These are phyloP conservation scores for Montipora capitata DNA, from an alignment of 92 coral and sea anemone genomes.

Conservation along the genomic window DNA sequence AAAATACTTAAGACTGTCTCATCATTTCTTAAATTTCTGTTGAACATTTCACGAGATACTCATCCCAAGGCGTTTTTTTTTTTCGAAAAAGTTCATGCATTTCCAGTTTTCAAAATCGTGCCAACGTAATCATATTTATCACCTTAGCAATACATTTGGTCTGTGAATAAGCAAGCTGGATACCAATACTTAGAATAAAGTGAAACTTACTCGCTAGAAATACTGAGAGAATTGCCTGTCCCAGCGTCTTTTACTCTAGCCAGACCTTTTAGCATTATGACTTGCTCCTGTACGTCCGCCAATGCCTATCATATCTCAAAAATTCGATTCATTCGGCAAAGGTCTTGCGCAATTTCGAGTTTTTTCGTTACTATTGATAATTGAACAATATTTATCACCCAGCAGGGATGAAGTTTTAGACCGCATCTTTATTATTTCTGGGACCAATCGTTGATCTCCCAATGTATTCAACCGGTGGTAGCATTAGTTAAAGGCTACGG, in stretches of 20 bases:
- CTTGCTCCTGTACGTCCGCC: background rate
- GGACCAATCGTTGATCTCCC: conserved; percentile 6
- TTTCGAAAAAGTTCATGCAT: background rate
- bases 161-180: background rate
- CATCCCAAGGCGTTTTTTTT: background rate
- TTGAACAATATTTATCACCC: conserved; percentile 25
- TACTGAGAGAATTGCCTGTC: background rate
- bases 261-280: background rate
- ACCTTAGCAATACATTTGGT: background rate
- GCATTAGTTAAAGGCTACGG: background rate
- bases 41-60: background rate
- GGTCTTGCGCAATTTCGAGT: conserved; percentile 1
- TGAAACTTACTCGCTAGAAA: background rate
- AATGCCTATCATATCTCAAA: background rate
- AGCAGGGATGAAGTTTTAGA: conserved; percentile 31
- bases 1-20: background rate
- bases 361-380: conserved; percentile 18
- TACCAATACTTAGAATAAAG: conserved; percentile 1
- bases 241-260: background rate
- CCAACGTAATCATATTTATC: background rate
- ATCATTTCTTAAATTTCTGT: background rate
- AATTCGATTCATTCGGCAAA: background rate
- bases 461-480: conserved; percentile 14
- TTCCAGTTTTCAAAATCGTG: too few relatives aligned
- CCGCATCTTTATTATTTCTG: conserved; percentile 3